Conservation (phyloP, 2,113 vertebrate genomes). For the Syngnathus typhle region DNA sequence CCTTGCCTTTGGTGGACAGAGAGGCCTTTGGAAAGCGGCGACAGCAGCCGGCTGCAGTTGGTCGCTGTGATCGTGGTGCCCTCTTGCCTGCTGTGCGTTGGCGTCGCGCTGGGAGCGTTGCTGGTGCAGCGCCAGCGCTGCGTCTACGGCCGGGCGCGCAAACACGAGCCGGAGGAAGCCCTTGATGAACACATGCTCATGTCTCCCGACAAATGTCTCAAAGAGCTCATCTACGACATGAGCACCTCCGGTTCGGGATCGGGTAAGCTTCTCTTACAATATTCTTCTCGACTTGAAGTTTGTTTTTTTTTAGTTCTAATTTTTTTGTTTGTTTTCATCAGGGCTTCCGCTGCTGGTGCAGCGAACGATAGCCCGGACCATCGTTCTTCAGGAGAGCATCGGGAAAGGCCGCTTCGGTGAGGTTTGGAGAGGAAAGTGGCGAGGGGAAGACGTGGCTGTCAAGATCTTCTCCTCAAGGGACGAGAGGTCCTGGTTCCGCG, state of each 20-base stretch:
- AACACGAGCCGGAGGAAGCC: constrained; percentile 78
- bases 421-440: constrained; percentile 95
- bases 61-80: constrained; percentile 72
- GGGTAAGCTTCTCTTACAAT: constrained; percentile 61
- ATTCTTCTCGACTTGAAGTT: too few species aligned
- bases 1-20: constrained; percentile 35
- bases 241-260: constrained; percentile 92
- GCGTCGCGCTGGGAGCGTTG: constrained; percentile 64
- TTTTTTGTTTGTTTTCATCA: constrained; percentile 35
- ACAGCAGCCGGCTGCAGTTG: constrained; percentile 63
- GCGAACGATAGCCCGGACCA: constrained; percentile 91
- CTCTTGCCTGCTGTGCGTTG: constrained; percentile 70
- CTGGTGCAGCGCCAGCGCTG: constrained; percentile 66
- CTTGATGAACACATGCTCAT: constrained; percentile 77
- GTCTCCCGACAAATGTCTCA: constrained; percentile 79
- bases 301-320: too few species aligned
- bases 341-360: constrained; percentile 92
- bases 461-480: constrained; percentile 98
- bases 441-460: constrained; percentile 93
- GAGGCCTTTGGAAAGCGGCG: constrained; percentile 47
- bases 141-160: constrained; percentile 58
- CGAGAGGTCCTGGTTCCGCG: constrained; percentile 94
- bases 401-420: constrained; percentile 94
- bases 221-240: constrained; percentile 89
- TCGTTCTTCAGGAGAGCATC: constrained; percentile 91